Conservation (phyloP, 2,113 vertebrate genomes). For the Catharus minimus region DNA sequence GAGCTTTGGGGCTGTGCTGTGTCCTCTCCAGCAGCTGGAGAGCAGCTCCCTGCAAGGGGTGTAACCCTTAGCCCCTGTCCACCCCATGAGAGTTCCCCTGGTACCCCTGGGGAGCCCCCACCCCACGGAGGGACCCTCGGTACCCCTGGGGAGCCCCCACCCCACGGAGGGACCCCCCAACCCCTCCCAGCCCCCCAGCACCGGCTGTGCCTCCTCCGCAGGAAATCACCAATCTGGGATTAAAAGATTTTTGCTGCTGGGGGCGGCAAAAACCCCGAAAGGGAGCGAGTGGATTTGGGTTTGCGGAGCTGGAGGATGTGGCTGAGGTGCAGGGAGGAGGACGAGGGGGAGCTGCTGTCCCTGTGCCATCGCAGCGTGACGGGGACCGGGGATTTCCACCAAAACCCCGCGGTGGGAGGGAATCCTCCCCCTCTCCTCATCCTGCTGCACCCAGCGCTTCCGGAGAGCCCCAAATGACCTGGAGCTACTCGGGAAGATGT, state of each 20-base stretch:
- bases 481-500: accelerated
- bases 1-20: neutral
- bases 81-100: neutral
- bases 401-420: neutral
- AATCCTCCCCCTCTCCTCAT: neutral
- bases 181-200: neutral
- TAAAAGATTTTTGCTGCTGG: neutral
- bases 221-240: neutral
- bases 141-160: neutral
- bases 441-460: neutral
- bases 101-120: neutral
- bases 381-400: neutral
- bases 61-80: neutral
- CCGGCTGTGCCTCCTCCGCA: neutral
- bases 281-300: neutral
- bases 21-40: neutral
- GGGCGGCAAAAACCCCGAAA: neutral
- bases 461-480: neutral
- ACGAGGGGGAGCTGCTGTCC: neutral
- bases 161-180: neutral
- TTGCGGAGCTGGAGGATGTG: neutral
- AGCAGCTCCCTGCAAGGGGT: neutral
- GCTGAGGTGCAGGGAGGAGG: neutral
- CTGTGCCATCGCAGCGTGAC: neutral
- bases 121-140: no score